Evolutionary conservation across 2,888 invertebrate genomes (phyloP).

Genomic region (Dascillus cervinus): DNA sequence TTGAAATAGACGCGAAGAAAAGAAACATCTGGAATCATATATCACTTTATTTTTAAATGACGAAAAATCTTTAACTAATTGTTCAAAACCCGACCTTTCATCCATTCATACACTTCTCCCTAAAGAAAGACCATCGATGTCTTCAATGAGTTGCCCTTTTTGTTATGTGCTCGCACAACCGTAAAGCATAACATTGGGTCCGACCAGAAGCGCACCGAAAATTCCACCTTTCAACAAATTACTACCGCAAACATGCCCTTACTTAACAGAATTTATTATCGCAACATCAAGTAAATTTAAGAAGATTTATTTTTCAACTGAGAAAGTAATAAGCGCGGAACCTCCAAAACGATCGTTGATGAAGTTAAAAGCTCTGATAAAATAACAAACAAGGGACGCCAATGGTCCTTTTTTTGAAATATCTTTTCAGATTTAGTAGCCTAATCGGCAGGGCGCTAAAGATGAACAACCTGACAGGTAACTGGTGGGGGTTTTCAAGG

Average conservation of each 20-base stretch:
- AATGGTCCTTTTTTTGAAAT: too few species aligned
- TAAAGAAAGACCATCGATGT: conserved; percentile 25
- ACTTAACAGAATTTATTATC: too few species aligned
- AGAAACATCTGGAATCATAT: conserved; percentile 35
- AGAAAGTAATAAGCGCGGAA: too few species aligned
- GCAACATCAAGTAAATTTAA: too few species aligned
- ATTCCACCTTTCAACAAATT: too few species aligned
- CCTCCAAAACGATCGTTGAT: too few species aligned
- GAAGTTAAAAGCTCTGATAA: too few species aligned
- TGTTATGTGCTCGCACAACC: conserved; percentile 34
- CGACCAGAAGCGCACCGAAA: conserved; percentile 8
- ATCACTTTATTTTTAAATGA: conserved; percentile 36
- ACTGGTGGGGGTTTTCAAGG: conserved; percentile 13
- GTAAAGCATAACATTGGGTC: conserved; percentile 24
- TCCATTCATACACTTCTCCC: conserved; percentile 27
- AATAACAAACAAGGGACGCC: too few species aligned
- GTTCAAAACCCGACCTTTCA: conserved; percentile 29
- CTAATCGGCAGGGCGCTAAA: conserved; percentile 7
- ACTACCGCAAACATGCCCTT: too few species aligned
- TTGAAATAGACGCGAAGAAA: conserved; percentile 21
- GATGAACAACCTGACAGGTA: conserved; percentile 15
- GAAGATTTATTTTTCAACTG: too few species aligned
- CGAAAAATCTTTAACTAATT: conserved; percentile 41
- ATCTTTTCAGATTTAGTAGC: too few species aligned
- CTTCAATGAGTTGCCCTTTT: conserved; percentile 35